phyloP scores from a whole-genome alignment of 2,113 vertebrate genomes.

The Malurus elegans region DNA sequence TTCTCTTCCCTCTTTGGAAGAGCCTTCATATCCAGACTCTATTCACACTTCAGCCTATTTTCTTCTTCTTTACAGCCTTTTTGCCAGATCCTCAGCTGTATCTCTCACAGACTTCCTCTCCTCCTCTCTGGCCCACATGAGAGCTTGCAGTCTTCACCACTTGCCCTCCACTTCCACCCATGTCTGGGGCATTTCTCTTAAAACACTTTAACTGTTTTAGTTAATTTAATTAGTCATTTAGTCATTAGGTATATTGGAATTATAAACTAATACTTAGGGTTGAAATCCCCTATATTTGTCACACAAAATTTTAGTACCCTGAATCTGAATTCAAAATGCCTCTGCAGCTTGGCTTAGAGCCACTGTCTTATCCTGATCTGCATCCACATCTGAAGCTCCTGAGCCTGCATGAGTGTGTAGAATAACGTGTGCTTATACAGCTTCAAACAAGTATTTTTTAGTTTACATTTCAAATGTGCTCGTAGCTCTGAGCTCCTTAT shows the following conservation, averaged over 20 bases:
- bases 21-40: neutral
- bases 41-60: neutral
- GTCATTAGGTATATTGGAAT: neutral
- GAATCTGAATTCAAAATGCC: neutral
- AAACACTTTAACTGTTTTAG: neutral
- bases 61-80: neutral
- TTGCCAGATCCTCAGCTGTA: neutral
- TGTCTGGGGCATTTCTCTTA: neutral
- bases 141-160: neutral
- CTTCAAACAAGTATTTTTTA: neutral
- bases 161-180: neutral
- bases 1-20: neutral
- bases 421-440: neutral
- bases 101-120: neutral
- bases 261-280: neutral
- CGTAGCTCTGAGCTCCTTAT: neutral
- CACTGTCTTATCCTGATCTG: neutral
- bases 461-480: neutral
- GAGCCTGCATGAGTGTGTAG: neutral
- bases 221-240: neutral
- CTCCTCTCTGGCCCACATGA: neutral
- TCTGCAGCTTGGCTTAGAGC: neutral
- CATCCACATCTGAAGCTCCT: neutral
- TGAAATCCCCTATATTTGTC: neutral
- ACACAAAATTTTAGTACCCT: neutral